These are phyloP conservation scores for Hydropsyche tenuis DNA, from an alignment of 1,140 invertebrate species.

Conservation along the genomic window DNA sequence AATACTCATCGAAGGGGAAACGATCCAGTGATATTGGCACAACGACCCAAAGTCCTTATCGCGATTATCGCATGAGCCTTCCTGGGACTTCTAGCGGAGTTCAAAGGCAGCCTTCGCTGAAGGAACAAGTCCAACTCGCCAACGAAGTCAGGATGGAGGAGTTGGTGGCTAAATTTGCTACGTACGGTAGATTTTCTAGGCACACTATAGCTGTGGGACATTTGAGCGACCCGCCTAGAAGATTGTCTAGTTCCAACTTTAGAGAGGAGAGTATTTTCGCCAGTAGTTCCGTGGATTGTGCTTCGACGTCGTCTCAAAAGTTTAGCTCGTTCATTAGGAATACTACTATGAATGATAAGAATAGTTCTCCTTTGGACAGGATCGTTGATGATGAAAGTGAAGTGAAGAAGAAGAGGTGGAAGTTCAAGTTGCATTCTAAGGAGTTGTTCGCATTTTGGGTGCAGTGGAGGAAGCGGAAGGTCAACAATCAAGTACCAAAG, in stretches of 20 bases:
- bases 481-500: background rate
- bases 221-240: conserved; percentile 6
- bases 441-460: conserved; percentile 46
- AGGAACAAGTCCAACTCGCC: background rate
- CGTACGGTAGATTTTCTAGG: background rate
- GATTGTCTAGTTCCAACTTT: conserved; percentile 35
- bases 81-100: background rate
- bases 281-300: background rate
- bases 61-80: background rate
- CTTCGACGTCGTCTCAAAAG: background rate
- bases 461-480: conserved; percentile 39
- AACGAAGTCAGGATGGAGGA: background rate
- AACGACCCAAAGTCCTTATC: background rate
- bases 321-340: background rate
- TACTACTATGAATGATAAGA: conserved; percentile 6
- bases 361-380: background rate
- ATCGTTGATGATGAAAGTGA: background rate
- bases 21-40: background rate
- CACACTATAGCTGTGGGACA: background rate
- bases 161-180: background rate
- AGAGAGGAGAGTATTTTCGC: conserved; percentile 43
- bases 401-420: conserved; percentile 38
- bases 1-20: conserved; percentile 35
- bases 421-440: conserved; percentile 19
- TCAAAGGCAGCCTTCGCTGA: no score